A percentile compares a stretch with the other conserved stretches of the same genome.
These are phyloP conservation scores for Epinephelus fuscoguttatus DNA, from an alignment of 2,113 vertebrate genomes.

Conservation along the genomic window DNA sequence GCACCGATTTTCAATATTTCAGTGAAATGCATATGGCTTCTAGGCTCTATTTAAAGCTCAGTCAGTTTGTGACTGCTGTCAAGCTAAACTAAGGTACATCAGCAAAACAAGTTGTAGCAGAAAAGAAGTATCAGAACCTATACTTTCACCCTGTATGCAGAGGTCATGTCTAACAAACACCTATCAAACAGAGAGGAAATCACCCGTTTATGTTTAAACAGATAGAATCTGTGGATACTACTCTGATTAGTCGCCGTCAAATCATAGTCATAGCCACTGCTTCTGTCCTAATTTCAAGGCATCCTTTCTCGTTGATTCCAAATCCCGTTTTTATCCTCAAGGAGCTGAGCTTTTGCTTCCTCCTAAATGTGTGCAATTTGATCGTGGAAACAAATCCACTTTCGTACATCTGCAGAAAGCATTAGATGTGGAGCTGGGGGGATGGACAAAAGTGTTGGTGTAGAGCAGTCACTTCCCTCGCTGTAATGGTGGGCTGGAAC, in stretches of 20 bases:
- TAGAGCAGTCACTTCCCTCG: constrained; percentile 63
- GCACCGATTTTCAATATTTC: not conserved
- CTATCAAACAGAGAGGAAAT: not conserved
- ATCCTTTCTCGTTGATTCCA: constrained; percentile 29
- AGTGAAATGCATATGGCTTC: not conserved
- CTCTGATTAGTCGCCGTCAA: constrained; percentile 15
- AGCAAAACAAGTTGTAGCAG: not conserved
- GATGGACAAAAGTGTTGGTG: constrained; percentile 47
- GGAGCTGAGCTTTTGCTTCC: constrained; percentile 38
- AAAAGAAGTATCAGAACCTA: not conserved
- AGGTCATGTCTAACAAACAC: not conserved
- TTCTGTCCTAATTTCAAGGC: constrained; percentile 32
- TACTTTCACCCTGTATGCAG: constrained; percentile 9
- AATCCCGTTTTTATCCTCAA: constrained; percentile 45
- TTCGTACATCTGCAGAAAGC: constrained; percentile 76
- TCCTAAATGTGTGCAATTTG: constrained; percentile 57
- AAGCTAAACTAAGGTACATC: not conserved
- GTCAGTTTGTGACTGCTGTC: not conserved
- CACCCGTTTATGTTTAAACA: not conserved
- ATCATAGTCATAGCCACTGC: constrained; percentile 16
- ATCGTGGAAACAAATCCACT: constrained; percentile 59
- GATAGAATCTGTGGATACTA: not conserved
- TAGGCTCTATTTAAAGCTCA: not conserved
- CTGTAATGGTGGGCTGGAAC: constrained; percentile 65
- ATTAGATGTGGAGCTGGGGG: constrained; percentile 55